phyloP scores from a whole-genome alignment of 2,797 vertebrate species.

The Podarcis lilfordi region DNA sequence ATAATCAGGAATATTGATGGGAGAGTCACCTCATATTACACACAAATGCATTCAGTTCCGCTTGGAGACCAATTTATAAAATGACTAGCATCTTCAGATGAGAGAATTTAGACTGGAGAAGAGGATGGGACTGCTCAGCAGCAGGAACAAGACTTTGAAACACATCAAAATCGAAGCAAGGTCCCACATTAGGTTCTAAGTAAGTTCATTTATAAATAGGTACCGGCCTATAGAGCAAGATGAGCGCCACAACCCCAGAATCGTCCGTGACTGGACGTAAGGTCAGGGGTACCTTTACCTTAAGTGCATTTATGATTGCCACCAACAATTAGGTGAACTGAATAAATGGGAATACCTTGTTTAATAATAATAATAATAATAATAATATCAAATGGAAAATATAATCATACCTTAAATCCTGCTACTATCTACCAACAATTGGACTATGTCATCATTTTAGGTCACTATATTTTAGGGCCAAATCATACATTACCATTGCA shows the following conservation, averaged over 20 bases:
- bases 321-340: neutral
- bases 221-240: too few relatives aligned
- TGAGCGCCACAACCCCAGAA: too few relatives aligned
- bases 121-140: too few relatives aligned
- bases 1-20: conserved; percentile 35
- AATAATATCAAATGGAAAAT: neutral
- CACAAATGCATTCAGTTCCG: conserved; percentile 47
- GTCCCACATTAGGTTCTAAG: neutral
- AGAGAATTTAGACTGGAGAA: neutral
- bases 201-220: too few relatives aligned
- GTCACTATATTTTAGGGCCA: neutral
- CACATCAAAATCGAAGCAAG: neutral
- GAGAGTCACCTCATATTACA: conserved; percentile 8
- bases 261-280: too few relatives aligned
- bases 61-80: neutral
- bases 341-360: neutral
- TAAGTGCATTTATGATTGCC: neutral
- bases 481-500: neutral
- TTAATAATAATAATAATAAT: neutral
- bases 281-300: too few relatives aligned
- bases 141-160: too few relatives aligned
- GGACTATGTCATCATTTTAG: neutral
- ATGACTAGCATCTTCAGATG: neutral
- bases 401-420: neutral
- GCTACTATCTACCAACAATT: neutral